Evolutionary conservation across 2,113 vertebrate species (phyloP).

Genomic region (Macroglossus sobrinus): DNA sequence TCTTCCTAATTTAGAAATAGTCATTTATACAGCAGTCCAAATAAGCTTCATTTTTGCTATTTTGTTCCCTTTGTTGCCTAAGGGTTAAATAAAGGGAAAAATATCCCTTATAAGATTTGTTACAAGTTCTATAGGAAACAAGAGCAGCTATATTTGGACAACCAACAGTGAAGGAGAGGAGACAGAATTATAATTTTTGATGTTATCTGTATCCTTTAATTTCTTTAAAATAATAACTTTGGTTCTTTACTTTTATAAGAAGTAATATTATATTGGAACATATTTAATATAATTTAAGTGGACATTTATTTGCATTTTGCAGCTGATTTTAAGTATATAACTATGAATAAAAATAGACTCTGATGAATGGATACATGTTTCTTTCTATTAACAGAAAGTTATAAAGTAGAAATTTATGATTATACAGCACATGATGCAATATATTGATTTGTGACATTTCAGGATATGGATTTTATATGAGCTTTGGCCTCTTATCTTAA

Average conservation of each 20-base stretch:
- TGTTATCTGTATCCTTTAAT: neutral
- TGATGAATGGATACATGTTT: constrained; percentile 54
- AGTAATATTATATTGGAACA: neutral
- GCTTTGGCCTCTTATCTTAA: neutral
- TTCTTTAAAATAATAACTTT: neutral
- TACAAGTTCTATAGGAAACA: neutral
- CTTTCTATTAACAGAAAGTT: constrained; percentile 53
- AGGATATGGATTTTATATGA: neutral
- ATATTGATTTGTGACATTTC: constrained; percentile 18
- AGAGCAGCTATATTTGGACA: neutral
- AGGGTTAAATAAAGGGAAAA: neutral
- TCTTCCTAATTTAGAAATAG: neutral
- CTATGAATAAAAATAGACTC: constrained; percentile 41
- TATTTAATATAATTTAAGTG: constrained; percentile 65
- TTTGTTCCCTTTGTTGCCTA: neutral
- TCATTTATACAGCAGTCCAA: neutral
- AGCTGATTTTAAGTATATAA: constrained; percentile 59
- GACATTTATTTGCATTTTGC: constrained; percentile 52
- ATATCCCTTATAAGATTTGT: neutral
- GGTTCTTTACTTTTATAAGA: neutral
- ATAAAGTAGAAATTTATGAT: constrained; percentile 3
- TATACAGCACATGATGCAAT: neutral
- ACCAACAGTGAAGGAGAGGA: no score
- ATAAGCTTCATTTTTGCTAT: neutral
- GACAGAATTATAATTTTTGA: neutral